Base-by-base conservation (phyloP, 2,888 invertebrate genomes). In the Emmelina monodactyla region DNA sequence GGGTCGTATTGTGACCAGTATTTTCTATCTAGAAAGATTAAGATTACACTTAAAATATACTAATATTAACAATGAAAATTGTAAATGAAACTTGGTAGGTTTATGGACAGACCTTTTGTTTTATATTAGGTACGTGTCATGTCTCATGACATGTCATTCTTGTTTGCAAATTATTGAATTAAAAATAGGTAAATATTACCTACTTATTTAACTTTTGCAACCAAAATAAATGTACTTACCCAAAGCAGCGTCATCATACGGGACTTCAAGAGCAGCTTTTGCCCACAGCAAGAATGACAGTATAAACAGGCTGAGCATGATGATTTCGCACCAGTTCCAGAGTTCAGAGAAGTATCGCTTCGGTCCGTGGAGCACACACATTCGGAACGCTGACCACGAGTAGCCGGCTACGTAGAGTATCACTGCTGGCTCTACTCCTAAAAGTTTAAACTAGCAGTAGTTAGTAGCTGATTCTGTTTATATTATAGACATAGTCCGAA, bases 1-100 rank as follows among this genome's bases (percentile, higher is more conserved):
- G 87, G 85, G 57, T 88, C 87, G 41, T 83, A 65, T 50, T 82
- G 79, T 46, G 82, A 68, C 88, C 88, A 88, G 54, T 83, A 85
- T 59, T 86, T 85, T 36, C 88, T 71, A 50, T 85, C 86, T 52
- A 83, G 53, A 35, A 16, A 25, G 11, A n/a, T n/a, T n/a, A n/a
- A n/a, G n/a, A n/a, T n/a, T n/a, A n/a, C n/a, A n/a, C n/a, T n/a
- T n/a, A n/a, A n/a, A n/a, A n/a, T n/a, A n/a, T n/a, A n/a, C n/a
- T n/a, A n/a, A n/a, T n/a, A n/a, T n/a, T n/a, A n/a, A n/a, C n/a
- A n/a, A n/a, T n/a, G n/a, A n/a, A n/a, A n/a, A n/a, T n/a, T n/a
- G 19, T 19, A 19, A 19, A 19, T 19, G 19, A 19, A 6, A 6
- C 9, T 19, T 6, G 5, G 9, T 6, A 19, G 19, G 19, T 19